Evolutionary conservation across 23 tunicate genomes (phyloP), one percentile per base, ranked within the genome.

Genomic region (Halocynthia aurantium): DNA sequence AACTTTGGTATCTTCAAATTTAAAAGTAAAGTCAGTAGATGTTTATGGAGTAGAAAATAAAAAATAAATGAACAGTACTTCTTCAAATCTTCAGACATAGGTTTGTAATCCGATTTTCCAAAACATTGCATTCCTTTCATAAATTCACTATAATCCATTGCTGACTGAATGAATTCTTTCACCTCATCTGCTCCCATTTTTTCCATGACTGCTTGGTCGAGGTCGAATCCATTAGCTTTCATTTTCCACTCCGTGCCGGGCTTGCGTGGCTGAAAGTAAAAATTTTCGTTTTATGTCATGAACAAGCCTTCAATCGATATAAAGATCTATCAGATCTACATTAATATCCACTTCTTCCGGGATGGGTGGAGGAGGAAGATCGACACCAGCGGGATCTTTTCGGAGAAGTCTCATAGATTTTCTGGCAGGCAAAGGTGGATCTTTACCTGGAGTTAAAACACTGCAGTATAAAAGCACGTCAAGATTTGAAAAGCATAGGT

Each of bases 141-240:
- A 31, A 31, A 31, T 31, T 31, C 44, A 31, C 44, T 31, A 31
- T 31, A 31, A 31, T 31, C 44, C 44, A 31, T 31, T 31, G 44
- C 44, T 31, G 44, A 31, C 44, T 31, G 44, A 31, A 31, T 31
- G 44, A 0, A 31, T 31, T 31, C 44, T 4, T 31, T 31, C 44
- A 31, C 44, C 4, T 74, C 78, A 20, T 54, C 10, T 22, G 55
- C 4, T 12, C 2, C 10, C 20, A 9, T 54, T 0, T 74, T 64
- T 8, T 52, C 22, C 31, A 8, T 12, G 6, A 17, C 31, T 6
- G 56, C 57, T 52, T 53, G 50, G 18, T 44, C n/a, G 11, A 44
- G 21, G 10, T 52, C 78, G 6, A 53, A 74, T 11, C 63, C 78
- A 10, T 54, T 64, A 53, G 78, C 78, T 12, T 22, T 8, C 62